A percentile compares a stretch with the other conserved stretches of the same genome.
Evolutionary conservation across 2,888 invertebrate genomes (phyloP).

Genomic region (Drosophila meridionalis): DNA sequence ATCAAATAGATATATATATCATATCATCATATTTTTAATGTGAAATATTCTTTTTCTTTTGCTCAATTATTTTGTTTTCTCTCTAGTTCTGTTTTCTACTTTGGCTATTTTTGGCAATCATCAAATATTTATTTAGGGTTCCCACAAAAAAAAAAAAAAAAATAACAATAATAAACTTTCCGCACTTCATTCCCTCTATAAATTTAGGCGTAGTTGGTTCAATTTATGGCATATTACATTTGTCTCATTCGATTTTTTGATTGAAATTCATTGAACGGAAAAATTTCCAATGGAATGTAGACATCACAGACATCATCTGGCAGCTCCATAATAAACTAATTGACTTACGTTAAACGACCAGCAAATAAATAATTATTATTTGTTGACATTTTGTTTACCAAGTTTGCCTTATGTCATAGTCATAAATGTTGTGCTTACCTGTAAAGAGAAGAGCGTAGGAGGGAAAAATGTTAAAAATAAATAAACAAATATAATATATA

Average conservation of each 20-base stretch:
- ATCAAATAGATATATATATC: not conserved
- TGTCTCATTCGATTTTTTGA: slow-evolving; percentile 45
- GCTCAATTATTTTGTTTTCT: slow-evolving; percentile 77
- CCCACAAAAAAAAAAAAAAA: not conserved
- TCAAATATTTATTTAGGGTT: not conserved
- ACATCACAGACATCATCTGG: slow-evolving; percentile 10
- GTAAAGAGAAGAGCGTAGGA: slow-evolving; percentile 58
- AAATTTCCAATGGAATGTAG: slow-evolving; percentile 47
- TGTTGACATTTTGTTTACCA: slow-evolving; percentile 25
- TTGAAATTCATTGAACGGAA: slow-evolving; percentile 74
- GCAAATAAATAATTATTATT: slow-evolving; percentile 11
- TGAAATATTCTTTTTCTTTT: slow-evolving; percentile 41
- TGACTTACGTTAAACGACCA: slow-evolving; percentile 64
- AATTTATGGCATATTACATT: slow-evolving; percentile 59
- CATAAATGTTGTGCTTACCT: slow-evolving; percentile 65
- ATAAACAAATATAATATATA: slow-evolving; percentile 43
- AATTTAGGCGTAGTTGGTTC: slow-evolving; percentile 25
- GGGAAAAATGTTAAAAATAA: slow-evolving; percentile 47
- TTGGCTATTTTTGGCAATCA: slow-evolving; percentile 59
- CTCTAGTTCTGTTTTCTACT: slow-evolving; percentile 9
- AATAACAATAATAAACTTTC: not conserved
- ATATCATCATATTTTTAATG: slow-evolving; percentile 44
- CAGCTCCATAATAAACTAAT: slow-evolving; percentile 38
- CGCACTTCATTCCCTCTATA: not conserved
- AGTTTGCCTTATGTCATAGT: slow-evolving; percentile 12